Evolutionary conservation across 2,797 vertebrate genomes (phyloP).

Genomic region (Lycodopsis pacificus): DNA sequence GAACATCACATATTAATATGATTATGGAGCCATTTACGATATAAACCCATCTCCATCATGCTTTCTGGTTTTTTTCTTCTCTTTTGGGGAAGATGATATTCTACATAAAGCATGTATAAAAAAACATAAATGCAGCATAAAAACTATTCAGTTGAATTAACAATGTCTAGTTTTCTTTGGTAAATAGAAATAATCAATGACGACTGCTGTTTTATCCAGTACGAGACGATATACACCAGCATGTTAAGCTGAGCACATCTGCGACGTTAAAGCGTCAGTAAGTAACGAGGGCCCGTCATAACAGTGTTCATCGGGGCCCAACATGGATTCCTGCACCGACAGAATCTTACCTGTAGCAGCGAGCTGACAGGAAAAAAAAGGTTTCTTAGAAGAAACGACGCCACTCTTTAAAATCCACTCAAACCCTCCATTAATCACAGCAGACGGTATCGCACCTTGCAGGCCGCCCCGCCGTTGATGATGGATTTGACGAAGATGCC

Average conservation of each 20-base stretch:
- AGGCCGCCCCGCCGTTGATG: constrained; percentile 96
- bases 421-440: neutral
- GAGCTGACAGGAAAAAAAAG: neutral
- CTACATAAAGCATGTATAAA: neutral
- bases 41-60: neutral
- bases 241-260: too few species aligned
- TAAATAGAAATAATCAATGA: too few species aligned
- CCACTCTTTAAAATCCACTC: neutral
- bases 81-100: neutral
- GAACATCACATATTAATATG: neutral
- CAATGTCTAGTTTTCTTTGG: too few species aligned
- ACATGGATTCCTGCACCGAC: neutral
- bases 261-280: too few species aligned
- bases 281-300: too few species aligned
- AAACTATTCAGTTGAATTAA: neutral
- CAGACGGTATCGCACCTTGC: constrained; percentile 83
- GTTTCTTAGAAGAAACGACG: neutral
- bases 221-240: too few species aligned
- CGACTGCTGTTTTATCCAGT: too few species aligned
- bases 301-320: too few species aligned
- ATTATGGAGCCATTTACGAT: neutral
- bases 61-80: too few species aligned
- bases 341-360: neutral
- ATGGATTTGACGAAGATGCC: constrained; percentile 99
- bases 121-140: neutral